These are phyloP conservation scores for Cheilosia grossa DNA, from an alignment of 2,888 invertebrate species.

Conservation along the genomic window DNA sequence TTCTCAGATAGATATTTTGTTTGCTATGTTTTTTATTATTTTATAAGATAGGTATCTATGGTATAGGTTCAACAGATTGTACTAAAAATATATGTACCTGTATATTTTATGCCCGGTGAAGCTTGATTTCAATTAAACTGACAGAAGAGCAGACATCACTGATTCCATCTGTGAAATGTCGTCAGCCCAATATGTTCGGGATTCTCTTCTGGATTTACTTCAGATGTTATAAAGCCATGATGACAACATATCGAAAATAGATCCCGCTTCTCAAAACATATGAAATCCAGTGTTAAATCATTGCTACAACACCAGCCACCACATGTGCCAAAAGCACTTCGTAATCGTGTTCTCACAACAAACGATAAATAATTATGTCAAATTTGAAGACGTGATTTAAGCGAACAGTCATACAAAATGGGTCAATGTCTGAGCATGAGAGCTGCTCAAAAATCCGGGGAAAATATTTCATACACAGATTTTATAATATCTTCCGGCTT, in stretches of 20 bases:
- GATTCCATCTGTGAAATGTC: too few species aligned
- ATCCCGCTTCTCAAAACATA: not conserved
- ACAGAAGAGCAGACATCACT: too few species aligned
- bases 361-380: constrained; percentile 43
- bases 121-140: too few species aligned
- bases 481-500: constrained; percentile 20
- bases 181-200: too few species aligned
- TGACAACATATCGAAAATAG: not conserved
- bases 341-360: constrained; percentile 22
- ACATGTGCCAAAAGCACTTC: constrained; percentile 50
- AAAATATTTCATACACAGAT: constrained; percentile 39
- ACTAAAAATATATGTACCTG: too few species aligned
- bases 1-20: too few species aligned
- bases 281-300: not conserved
- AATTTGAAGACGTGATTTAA: constrained; percentile 49
- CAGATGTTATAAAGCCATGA: not conserved
- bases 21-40: too few species aligned
- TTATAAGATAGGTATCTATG: too few species aligned
- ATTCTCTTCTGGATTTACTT: not conserved
- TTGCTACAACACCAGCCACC: not conserved
- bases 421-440: constrained; percentile 36
- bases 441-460: not conserved
- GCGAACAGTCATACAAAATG: constrained; percentile 39
- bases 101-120: too few species aligned
- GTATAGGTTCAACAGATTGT: too few species aligned